A percentile compares a stretch with the other conserved stretches of the same genome.
Evolutionary conservation across 64 coral and sea anemone species (phyloP).

Genomic region (Trachythela sp.): DNA sequence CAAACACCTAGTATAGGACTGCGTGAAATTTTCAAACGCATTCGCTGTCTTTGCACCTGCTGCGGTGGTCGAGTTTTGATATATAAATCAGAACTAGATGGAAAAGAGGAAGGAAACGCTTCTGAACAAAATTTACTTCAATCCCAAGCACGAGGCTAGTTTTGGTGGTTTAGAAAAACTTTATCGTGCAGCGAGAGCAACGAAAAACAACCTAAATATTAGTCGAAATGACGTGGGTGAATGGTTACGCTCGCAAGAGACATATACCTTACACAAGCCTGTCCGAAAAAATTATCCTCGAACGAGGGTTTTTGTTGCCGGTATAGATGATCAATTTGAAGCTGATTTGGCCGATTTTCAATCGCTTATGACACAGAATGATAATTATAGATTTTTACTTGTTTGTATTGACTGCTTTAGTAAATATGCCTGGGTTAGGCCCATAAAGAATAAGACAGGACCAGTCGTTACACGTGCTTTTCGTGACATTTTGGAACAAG

Average conservation of each 20-base stretch:
- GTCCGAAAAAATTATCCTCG: too few relatives aligned
- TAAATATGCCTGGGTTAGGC: background rate
- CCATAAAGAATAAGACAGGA: background rate
- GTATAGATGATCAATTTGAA: constrained; percentile 3
- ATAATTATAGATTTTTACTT: background rate
- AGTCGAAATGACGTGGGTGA: background rate
- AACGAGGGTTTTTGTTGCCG: too few relatives aligned
- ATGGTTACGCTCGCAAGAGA: background rate
- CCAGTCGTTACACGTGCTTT: background rate
- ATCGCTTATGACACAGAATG: background rate
- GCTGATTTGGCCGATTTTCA: background rate
- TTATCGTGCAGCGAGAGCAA: background rate
- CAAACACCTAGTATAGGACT: background rate
- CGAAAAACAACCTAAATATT: background rate
- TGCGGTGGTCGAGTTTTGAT: background rate
- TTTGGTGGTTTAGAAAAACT: background rate
- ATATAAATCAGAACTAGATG: background rate
- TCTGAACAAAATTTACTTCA: too few relatives aligned
- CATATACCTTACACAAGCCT: background rate
- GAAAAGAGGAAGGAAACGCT: background rate
- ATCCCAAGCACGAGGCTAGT: background rate
- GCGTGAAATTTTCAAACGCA: background rate
- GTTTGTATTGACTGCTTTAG: constrained; percentile 4
- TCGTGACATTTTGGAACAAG: background rate
- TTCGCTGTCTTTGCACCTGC: background rate